These are phyloP conservation scores for Romanogobio albipinnatus DNA, from an alignment of 2,113 vertebrate species.

Conservation along the genomic window DNA sequence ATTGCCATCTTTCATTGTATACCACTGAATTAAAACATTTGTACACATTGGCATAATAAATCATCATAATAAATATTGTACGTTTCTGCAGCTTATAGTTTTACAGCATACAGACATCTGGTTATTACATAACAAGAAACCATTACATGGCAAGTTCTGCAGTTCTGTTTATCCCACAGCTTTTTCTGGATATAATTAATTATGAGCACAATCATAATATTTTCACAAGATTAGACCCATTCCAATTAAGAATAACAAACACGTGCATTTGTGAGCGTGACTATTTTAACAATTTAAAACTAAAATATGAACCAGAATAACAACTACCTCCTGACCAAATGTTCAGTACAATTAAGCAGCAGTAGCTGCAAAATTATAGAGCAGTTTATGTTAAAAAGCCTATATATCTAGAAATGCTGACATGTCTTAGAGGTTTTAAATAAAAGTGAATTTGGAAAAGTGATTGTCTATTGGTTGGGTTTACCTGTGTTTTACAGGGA, in stretches of 20 bases:
- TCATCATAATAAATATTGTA: not conserved
- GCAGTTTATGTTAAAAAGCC: not conserved
- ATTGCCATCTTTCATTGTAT: not conserved
- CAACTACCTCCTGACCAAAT: not conserved
- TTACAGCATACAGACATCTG: not conserved
- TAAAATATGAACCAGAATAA: not conserved
- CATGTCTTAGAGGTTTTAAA: not conserved
- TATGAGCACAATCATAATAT: slow-evolving; percentile 18
- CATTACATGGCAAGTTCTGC: not conserved
- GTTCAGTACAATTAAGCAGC: not conserved
- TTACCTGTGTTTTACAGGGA: not conserved
- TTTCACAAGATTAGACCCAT: slow-evolving; percentile 12
- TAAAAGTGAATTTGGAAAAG: not conserved
- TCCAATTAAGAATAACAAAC: not conserved
- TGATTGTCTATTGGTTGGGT: not conserved
- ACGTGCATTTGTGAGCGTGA: not conserved
- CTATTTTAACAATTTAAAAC: not conserved
- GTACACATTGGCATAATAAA: not conserved
- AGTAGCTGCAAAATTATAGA: not conserved
- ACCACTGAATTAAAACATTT: not conserved
- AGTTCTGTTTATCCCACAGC: not conserved
- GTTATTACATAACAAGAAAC: not conserved
- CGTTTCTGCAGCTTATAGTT: not conserved
- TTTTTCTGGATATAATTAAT: slow-evolving; percentile 2
- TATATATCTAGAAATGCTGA: not conserved